These are phyloP conservation scores for Mechanitis messenoides DNA, from an alignment of 2,888 invertebrate genomes.

Conservation along the genomic window DNA sequence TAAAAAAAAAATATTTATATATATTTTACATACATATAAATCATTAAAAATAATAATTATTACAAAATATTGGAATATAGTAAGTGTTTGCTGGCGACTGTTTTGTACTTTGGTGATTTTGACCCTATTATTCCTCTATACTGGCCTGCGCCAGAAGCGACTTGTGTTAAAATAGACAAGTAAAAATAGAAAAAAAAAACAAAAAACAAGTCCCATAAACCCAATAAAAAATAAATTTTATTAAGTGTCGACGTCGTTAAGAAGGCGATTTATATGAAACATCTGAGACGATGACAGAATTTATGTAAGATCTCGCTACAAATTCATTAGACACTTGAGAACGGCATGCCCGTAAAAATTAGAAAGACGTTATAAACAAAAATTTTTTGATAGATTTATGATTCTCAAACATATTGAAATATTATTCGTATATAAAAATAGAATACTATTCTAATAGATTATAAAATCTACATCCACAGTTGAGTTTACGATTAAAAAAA, in stretches of 20 bases:
- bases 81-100: no score
- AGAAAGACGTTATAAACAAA: conserved; percentile 34
- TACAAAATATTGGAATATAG: no score
- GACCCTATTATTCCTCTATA: no score
- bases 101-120: no score
- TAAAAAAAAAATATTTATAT: no score
- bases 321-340: conserved; percentile 47
- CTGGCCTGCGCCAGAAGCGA: no score
- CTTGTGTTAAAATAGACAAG: no score
- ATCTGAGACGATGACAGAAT: conserved; percentile 56
- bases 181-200: conserved; percentile 11
- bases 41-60: no score
- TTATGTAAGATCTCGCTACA: conserved; percentile 54
- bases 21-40: no score
- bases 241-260: conserved; percentile 61
- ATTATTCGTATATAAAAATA: conserved; percentile 22
- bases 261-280: conserved; percentile 59
- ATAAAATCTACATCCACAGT: background rate
- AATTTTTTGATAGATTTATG: conserved; percentile 29
- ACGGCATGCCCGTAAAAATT: conserved; percentile 40
- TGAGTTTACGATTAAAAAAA: background rate
- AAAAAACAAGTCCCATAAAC: conserved; percentile 19
- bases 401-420: conserved; percentile 24
- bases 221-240: conserved; percentile 42
- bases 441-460: conserved; percentile 16